Base-by-base conservation (phyloP, 2,888 invertebrate species). In the Eumerus sabulonum region DNA sequence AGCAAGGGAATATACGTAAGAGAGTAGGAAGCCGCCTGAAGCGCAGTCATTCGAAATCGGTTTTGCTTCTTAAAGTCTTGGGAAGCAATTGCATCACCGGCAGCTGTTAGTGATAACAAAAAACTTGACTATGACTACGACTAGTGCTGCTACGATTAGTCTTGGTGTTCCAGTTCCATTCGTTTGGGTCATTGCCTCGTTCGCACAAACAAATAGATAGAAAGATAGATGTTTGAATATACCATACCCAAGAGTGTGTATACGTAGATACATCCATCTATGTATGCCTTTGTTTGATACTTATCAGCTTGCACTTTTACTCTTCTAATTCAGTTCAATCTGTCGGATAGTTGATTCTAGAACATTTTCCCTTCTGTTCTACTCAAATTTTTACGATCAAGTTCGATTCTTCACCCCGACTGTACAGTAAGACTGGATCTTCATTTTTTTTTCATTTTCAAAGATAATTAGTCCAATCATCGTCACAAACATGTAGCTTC, bases 101-200 rank as follows among this genome's bases (percentile, higher is more conserved):
- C 27, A 27, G 27, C 27, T 27, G 27, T 27, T 27, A 16, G 9
- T 51, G 63, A 63, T 59, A 70, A 51, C 27, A 35, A 47, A 53
- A 47, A 53, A 27, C 3, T 27, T 27, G 27, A 27, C 27, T 27
- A 27, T 27, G 27, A 27, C 3, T 27, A 2, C 27, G 7, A 27
- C n/a, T n/a, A n/a, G n/a, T n/a, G n/a, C n/a, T n/a, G n/a, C n/a
- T 27, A 27, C 27, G 7, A 27, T 7, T 27, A 27, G 3, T 27
- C 7, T 27, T 42, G 14, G 11, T 72, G 72, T 60, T 54, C 66
- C 50, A 76, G 27, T 72, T 72, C 17, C 50, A 56, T 18, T 19
- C 3, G 11, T 59, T 53, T 60, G 60, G 72, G 64, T 76, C 76
- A 76, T 76, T 71, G 76, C 45, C 66, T 72, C 16, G 27, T 27